Evolutionary conservation across 1,140 invertebrate species (phyloP).

Genomic region (Armadillidium nasatum): DNA sequence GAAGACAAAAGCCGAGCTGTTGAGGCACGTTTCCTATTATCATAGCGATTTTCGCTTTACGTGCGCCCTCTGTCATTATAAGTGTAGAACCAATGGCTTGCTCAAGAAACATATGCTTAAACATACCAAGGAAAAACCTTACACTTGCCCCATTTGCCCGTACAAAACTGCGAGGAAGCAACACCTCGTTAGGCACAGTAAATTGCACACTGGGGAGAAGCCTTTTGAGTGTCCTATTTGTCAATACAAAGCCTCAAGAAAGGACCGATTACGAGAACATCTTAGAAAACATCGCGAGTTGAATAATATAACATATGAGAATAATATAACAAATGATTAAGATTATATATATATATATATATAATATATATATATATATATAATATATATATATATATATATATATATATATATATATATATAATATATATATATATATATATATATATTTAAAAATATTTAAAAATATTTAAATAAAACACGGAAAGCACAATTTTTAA

Average conservation of each 20-base stretch:
- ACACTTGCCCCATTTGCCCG: slow-evolving; percentile 27
- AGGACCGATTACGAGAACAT: neutral
- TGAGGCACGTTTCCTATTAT: slow-evolving; percentile 20
- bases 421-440: no score
- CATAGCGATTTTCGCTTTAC: neutral
- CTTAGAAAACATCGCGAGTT: neutral
- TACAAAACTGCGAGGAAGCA: slow-evolving; percentile 22
- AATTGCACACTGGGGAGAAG: slow-evolving; percentile 29
- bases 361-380: no score
- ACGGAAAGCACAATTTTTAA: no score
- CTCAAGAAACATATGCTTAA: slow-evolving; percentile 29
- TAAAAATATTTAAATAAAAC: no score
- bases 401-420: no score
- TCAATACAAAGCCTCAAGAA: neutral
- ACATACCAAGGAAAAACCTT: slow-evolving; percentile 30
- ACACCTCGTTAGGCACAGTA: slow-evolving; percentile 22
- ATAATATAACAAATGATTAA: neutral
- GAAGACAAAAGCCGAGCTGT: slow-evolving; percentile 22
- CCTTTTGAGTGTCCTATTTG: neutral
- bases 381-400: no score
- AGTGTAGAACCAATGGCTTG: slow-evolving; percentile 10
- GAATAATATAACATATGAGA: neutral
- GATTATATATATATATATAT: no score
- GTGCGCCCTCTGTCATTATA: slow-evolving; percentile 27
- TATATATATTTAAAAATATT: no score